These are phyloP conservation scores for Chaunax sp. DNA, from an alignment of 2,797 vertebrate species.

Conservation along the genomic window DNA sequence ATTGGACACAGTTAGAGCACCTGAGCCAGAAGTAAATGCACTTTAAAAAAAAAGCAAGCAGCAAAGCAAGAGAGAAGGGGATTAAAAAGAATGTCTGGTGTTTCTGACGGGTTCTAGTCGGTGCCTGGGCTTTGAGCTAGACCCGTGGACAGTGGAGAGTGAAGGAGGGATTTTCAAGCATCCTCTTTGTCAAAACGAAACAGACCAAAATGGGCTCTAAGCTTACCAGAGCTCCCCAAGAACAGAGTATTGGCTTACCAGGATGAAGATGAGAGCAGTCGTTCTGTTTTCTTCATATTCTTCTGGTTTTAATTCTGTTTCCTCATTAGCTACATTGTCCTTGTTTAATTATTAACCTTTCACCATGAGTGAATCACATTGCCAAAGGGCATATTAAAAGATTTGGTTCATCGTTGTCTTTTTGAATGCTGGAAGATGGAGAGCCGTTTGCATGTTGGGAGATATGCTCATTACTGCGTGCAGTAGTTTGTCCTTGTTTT, in stretches of 20 bases:
- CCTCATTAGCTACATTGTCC: constrained; percentile 35
- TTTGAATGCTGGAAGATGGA: neutral
- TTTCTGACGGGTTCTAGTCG: constrained; percentile 64
- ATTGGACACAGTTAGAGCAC: constrained; percentile 30
- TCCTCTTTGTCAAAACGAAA: constrained; percentile 66
- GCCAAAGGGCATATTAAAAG: constrained; percentile 26
- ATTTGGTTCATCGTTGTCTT: constrained; percentile 4
- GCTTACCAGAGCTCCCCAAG: constrained; percentile 47
- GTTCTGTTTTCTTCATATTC: constrained; percentile 22
- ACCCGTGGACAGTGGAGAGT: constrained; percentile 49
- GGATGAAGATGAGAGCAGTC: constrained; percentile 40
- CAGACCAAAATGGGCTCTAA: constrained; percentile 62
- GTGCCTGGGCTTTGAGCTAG: constrained; percentile 57
- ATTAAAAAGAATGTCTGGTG: constrained; percentile 61
- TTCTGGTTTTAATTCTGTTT: constrained; percentile 25
- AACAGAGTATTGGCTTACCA: constrained; percentile 46
- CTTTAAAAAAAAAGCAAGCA: constrained; percentile 40
- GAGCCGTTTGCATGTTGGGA: constrained; percentile 1
- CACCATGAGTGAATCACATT: constrained; percentile 20
- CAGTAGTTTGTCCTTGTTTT: constrained; percentile 36
- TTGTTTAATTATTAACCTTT: constrained; percentile 44
- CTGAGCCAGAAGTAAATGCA: constrained; percentile 48
- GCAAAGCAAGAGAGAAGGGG: constrained; percentile 58
- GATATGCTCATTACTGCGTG: constrained; percentile 25
- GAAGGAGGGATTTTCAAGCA: constrained; percentile 63